Evolutionary conservation across 2,113 vertebrate genomes (phyloP).

Genomic region (Benitochromis conjunctus): DNA sequence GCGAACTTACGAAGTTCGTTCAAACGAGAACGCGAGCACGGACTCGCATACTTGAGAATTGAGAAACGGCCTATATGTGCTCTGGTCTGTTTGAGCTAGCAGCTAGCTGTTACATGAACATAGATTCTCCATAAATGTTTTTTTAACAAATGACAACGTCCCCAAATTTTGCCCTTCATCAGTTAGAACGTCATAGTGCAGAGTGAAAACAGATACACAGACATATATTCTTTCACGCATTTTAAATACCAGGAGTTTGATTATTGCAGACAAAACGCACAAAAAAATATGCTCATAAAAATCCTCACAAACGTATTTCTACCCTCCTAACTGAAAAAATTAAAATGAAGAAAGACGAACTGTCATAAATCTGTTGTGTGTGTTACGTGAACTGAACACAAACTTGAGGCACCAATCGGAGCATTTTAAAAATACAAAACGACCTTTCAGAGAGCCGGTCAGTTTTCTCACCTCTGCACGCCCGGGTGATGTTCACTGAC

Average conservation of each 20-base stretch:
- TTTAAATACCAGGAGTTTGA: background rate
- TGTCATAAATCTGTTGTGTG: background rate
- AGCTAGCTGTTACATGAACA: background rate
- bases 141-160: background rate
- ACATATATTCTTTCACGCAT: background rate
- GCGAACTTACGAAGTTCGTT: no score
- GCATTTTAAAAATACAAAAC: background rate
- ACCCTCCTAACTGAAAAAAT: background rate
- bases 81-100: no score
- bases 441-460: background rate
- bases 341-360: background rate
- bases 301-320: background rate
- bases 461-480: background rate
- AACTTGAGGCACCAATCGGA: background rate
- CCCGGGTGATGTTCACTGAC: background rate
- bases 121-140: background rate
- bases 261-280: background rate
- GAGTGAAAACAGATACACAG: background rate
- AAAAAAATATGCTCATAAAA: background rate
- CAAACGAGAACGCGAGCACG: no score
- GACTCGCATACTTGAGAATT: no score
- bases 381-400: background rate
- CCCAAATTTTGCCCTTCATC: background rate
- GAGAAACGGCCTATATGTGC: no score
- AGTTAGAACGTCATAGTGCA: background rate